Evolutionary conservation across 2,888 invertebrate genomes (phyloP).

Genomic region (Rhingia rostrata): DNA sequence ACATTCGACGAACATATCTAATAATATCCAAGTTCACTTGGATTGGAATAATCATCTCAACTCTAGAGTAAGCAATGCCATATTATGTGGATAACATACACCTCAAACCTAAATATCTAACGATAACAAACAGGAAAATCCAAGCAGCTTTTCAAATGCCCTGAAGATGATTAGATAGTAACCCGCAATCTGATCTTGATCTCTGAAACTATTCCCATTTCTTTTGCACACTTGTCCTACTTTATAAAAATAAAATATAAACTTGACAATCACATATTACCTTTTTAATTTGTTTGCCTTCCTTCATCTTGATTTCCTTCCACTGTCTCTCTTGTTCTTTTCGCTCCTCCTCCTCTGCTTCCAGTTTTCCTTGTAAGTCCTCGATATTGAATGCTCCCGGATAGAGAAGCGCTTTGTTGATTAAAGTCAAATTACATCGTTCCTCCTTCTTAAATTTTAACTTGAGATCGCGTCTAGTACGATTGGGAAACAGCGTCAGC

Average conservation of each 20-base stretch:
- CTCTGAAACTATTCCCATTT: no score
- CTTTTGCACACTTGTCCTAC: no score
- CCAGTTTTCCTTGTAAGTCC: conserved; percentile 85
- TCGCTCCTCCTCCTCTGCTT: conserved; percentile 82
- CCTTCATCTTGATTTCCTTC: conserved; percentile 76
- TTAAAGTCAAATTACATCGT: conserved; percentile 87
- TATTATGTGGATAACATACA: no score
- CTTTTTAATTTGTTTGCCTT: conserved; percentile 77
- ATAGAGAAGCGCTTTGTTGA: conserved; percentile 90
- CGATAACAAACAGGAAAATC: no score
- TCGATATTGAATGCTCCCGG: conserved; percentile 88
- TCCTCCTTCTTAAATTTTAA: conserved; percentile 97
- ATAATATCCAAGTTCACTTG: no score
- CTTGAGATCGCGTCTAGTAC: conserved; percentile 92
- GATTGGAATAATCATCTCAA: no score
- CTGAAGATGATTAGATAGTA: no score
- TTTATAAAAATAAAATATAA: conserved; percentile 9
- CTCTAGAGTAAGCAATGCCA: no score
- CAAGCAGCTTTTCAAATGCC: no score
- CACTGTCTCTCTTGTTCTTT: conserved; percentile 76
- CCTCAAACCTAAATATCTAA: no score
- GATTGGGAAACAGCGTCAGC: conserved; percentile 90
- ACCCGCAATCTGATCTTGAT: no score
- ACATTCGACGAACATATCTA: no score
- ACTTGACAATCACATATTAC: conserved; percentile 67